Evolutionary conservation across 2,888 invertebrate genomes (phyloP).

Genomic region (Ophion obscuratus): DNA sequence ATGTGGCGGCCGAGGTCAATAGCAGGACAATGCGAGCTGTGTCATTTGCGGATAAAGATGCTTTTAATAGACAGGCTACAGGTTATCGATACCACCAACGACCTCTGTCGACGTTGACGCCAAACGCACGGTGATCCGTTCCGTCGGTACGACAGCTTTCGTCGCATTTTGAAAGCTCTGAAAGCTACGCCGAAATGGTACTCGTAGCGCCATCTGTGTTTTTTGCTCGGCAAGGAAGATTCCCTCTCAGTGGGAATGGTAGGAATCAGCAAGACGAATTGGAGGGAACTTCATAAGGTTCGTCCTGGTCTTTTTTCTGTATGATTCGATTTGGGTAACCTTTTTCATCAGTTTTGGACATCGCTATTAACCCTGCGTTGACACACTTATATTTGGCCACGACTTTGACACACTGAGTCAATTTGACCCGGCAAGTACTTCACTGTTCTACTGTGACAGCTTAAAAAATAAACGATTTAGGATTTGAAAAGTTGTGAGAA

Average conservation of each 20-base stretch:
- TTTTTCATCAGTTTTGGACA: too few relatives aligned
- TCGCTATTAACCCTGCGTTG: too few relatives aligned
- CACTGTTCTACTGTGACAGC: too few relatives aligned
- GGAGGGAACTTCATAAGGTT: not conserved
- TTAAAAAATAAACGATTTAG: too few relatives aligned
- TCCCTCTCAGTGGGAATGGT: not conserved
- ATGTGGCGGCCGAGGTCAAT: constrained; percentile 65
- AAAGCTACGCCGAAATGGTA: not conserved
- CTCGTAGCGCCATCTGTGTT: constrained; percentile 44
- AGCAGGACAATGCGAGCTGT: constrained; percentile 64
- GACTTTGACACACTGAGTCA: too few relatives aligned
- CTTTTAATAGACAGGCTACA: constrained; percentile 50
- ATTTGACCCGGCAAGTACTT: too few relatives aligned
- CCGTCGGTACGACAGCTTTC: constrained; percentile 16
- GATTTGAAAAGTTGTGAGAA: too few relatives aligned
- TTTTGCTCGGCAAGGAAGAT: not conserved
- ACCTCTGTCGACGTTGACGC: constrained; percentile 13
- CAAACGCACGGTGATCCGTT: not conserved
- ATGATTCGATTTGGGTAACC: too few relatives aligned
- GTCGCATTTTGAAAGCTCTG: not conserved
- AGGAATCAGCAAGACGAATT: not conserved
- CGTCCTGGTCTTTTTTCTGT: too few relatives aligned
- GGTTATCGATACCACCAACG: constrained; percentile 21
- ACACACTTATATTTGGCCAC: too few relatives aligned
- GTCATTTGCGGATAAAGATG: constrained; percentile 38